Evolutionary conservation across 2,113 vertebrate species (phyloP).

Genomic region (Oophaga pumilio): DNA sequence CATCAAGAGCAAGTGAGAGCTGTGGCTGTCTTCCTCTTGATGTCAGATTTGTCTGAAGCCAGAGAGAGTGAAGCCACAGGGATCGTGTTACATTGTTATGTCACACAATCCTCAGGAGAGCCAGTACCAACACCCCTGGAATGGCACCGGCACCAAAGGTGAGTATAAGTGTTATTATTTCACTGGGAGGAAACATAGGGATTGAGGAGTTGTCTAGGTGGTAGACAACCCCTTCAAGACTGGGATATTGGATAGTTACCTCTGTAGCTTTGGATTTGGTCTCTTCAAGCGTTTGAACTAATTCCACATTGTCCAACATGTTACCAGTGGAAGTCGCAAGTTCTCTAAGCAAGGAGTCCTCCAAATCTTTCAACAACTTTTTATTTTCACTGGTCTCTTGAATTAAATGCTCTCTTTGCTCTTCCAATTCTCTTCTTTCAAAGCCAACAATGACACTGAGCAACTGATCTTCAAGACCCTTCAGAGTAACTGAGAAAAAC

Average conservation of each 20-base stretch:
- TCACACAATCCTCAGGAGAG: too few species aligned
- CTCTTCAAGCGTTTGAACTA: constrained; percentile 88
- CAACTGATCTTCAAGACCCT: constrained; percentile 94
- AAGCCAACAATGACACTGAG: constrained; percentile 89
- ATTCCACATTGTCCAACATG: constrained; percentile 93
- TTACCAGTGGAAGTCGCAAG: constrained; percentile 91
- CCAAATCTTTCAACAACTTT: constrained; percentile 88
- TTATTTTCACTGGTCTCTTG: constrained; percentile 93
- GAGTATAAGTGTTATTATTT: too few species aligned
- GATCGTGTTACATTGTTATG: too few species aligned
- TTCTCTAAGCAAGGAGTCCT: constrained; percentile 88
- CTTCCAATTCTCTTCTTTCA: constrained; percentile 88
- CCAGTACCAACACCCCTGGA: too few species aligned
- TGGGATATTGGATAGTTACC: constrained; percentile 68
- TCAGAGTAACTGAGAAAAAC: constrained; percentile 81
- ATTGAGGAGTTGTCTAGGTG: too few species aligned
- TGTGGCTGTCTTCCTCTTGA: too few species aligned
- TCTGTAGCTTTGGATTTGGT: constrained; percentile 90
- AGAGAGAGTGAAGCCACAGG: too few species aligned
- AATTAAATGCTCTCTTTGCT: constrained; percentile 87
- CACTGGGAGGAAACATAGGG: too few species aligned
- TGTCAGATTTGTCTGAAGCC: too few species aligned
- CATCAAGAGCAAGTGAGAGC: too few species aligned
- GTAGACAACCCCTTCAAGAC: too few species aligned
- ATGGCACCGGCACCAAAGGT: too few species aligned